Conservation (phyloP, 1,140 invertebrate genomes). For the Drosophila watanabei region DNA sequence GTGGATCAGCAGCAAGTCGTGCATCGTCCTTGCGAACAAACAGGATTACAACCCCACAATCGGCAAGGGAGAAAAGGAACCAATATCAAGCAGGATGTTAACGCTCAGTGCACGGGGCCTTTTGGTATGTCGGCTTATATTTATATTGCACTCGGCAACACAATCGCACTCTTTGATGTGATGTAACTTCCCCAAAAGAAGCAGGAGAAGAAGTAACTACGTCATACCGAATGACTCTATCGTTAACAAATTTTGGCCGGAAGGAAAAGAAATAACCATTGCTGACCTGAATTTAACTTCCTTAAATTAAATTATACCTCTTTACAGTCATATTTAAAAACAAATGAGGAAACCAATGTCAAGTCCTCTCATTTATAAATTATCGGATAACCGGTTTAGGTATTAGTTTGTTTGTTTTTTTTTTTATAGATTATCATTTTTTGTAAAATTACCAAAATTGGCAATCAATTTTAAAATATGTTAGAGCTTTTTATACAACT, state of each 20-base stretch:
- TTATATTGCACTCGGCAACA: constrained; percentile 5
- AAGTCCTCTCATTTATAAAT: too few relatives aligned
- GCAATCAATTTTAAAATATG: too few relatives aligned
- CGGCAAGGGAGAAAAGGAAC: constrained; percentile 13
- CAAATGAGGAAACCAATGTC: too few relatives aligned
- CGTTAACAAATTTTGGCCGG: not conserved
- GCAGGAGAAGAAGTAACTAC: not conserved
- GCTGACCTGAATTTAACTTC: not conserved
- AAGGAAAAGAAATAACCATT: not conserved
- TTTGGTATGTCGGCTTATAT: constrained; percentile 59
- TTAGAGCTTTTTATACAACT: too few relatives aligned
- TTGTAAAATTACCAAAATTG: too few relatives aligned
- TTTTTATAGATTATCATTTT: too few relatives aligned
- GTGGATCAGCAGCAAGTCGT: constrained; percentile 45
- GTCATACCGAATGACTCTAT: not conserved
- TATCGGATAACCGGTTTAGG: too few relatives aligned
- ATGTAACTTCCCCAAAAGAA: not conserved
- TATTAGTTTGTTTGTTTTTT: too few relatives aligned
- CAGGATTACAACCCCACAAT: constrained; percentile 42
- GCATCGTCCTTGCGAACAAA: constrained; percentile 56
- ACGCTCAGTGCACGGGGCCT: constrained; percentile 61
- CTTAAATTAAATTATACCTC: not conserved
- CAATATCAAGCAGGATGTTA: constrained; percentile 56
- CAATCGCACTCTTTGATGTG: not conserved
- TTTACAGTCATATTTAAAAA: not conserved